These are phyloP conservation scores for Oreochromis niloticus DNA, from an alignment of 2,113 vertebrate species.

Conservation along the genomic window DNA sequence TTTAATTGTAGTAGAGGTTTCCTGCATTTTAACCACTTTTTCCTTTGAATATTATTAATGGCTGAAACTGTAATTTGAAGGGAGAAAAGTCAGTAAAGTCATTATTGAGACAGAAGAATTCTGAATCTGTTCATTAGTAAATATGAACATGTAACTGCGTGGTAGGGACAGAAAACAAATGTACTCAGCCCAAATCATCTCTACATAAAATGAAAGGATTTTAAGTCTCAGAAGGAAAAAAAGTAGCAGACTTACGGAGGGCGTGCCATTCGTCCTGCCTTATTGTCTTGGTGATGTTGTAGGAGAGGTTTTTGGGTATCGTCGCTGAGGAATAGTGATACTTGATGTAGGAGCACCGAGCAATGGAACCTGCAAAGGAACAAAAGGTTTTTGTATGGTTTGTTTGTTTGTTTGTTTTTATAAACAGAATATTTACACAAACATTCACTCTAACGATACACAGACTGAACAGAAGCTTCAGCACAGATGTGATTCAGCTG, in stretches of 20 bases:
- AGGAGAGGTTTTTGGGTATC: slow-evolving; percentile 95
- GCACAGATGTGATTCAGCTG: background rate
- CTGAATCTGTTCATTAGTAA: background rate
- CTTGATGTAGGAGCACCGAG: slow-evolving; percentile 91
- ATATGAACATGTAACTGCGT: rapidly evolving
- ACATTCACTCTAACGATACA: background rate
- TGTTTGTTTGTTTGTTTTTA: background rate
- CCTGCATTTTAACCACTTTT: background rate
- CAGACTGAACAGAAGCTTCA: background rate
- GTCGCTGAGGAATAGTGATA: slow-evolving; percentile 97
- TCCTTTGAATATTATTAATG: background rate
- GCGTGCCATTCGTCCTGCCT: slow-evolving; percentile 98
- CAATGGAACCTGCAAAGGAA: slow-evolving; percentile 73
- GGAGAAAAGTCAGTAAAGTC: background rate
- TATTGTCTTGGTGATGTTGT: slow-evolving; percentile 98
- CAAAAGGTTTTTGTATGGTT: background rate
- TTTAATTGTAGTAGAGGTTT: background rate
- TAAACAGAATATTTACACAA: background rate
- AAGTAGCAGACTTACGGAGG: slow-evolving; percentile 83
- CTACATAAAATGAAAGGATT: background rate
- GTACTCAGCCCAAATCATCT: rapidly evolving
- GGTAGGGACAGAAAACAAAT: background rate
- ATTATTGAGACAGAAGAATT: background rate
- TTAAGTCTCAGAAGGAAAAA: background rate
- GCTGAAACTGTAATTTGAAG: background rate